Evolutionary conservation across 2,113 vertebrate genomes (phyloP), one percentile per base, ranked within the genome.

Genomic region (Archocentrus centrarchus): DNA sequence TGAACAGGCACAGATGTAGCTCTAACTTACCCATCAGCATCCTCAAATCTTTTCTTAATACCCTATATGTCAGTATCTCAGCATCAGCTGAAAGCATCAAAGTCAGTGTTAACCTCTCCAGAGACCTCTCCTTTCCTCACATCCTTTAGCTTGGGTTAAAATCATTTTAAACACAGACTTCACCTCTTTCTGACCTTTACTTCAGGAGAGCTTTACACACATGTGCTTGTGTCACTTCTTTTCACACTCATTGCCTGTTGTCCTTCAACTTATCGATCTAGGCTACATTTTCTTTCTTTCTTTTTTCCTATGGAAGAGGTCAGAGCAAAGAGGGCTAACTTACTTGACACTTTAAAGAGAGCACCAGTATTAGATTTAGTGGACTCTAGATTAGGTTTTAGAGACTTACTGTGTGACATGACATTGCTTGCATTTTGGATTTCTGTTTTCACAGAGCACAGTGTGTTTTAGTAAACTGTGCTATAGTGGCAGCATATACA

Each of bases 241-340:
- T 62, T 87, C 24, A 86, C 63, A 55, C 60, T 83, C 85, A 64
- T 15, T 50, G 80, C 32, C 39, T 8, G 76, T 27, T 82, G 86
- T 63, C 84, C 84, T 87, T 84, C 86, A 81, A 58, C 39, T 9
- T 75, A 87, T 87, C 6, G 84, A 90, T 87, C 68, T 18, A 5
- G 3, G 81, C 5, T 57, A 55, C 59, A 32, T 84, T 82, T 88
- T 85, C 81, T 84, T 50, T 70, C 78, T 41, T 24, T 53, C 41
- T 86, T 47, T n/a, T 15, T 24, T 63, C 77, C 61, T 50, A 55
- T 30, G 53, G 58, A 75, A 60, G 70, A 32, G 63, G 64, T 70
- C 77, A 59, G 35, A 84, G 77, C 39, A 73, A 61, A 70, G 39
- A 53, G 44, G 78, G 62, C 53, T 68, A 64, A 85, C 44, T 50